Percentiles rank a stretch among this genome's conserved stretches.
Conservation (phyloP, 2,888 invertebrate species). For the Ametastegia equiseti region DNA sequence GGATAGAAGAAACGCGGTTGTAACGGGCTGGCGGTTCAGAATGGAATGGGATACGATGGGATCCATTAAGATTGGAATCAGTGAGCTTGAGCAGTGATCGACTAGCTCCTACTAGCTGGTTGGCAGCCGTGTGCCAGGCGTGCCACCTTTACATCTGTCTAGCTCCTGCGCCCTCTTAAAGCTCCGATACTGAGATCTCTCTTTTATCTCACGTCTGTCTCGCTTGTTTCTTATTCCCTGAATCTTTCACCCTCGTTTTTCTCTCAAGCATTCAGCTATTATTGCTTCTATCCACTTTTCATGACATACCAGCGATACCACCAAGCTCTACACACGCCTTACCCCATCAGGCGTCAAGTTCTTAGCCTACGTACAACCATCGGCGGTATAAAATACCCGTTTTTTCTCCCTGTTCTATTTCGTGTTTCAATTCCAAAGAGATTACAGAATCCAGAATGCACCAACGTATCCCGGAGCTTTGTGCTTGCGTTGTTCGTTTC, state of each 20-base stretch:
- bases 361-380: no score
- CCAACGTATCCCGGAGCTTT: slow-evolving; percentile 12
- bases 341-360: no score
- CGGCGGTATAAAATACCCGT: not conserved
- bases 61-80: slow-evolving; percentile 46
- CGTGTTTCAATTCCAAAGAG: slow-evolving; percentile 34
- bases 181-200: slow-evolving; percentile 44
- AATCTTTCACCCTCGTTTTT: slow-evolving; percentile 12
- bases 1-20: slow-evolving; percentile 25
- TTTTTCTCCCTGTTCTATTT: not conserved
- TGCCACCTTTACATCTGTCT: slow-evolving; percentile 42
- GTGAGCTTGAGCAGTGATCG: slow-evolving; percentile 45
- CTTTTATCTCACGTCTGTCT: slow-evolving; percentile 24
- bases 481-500: not conserved
- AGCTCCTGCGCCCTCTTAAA: slow-evolving; percentile 47
- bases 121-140: slow-evolving; percentile 41
- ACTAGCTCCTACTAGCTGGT: slow-evolving; percentile 37
- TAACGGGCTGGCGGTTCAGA: slow-evolving; percentile 40
- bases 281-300: not conserved
- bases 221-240: slow-evolving; percentile 24
- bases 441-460: slow-evolving; percentile 32
- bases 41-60: slow-evolving; percentile 42
- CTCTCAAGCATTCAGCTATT: not conserved
- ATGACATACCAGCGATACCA: not conserved
- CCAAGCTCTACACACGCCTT: not conserved